Percentiles rank a stretch among this genome's conserved stretches.
Evolutionary conservation across 2,888 invertebrate genomes (phyloP).

Genomic region (Azorinus chamasolen): DNA sequence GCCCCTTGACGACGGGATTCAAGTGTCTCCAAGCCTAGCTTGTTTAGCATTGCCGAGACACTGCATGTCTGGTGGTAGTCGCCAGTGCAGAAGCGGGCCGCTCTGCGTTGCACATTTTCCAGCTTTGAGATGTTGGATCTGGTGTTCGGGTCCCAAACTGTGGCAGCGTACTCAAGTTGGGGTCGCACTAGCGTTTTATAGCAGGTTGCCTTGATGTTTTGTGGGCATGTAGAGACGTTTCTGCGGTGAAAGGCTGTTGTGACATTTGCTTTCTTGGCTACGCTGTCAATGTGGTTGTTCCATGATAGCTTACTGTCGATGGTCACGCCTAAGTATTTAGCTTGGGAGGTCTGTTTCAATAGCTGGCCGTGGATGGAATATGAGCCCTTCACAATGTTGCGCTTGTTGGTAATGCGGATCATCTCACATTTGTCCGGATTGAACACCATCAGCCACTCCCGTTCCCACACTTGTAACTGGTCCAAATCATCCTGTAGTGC

Average conservation of each 20-base stretch:
- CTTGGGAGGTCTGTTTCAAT: slow-evolving; percentile 10
- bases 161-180: slow-evolving; percentile 43
- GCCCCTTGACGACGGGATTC: slow-evolving; percentile 13
- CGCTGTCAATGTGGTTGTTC: slow-evolving; percentile 18
- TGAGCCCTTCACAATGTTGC: neutral
- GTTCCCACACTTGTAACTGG: slow-evolving; percentile 2
- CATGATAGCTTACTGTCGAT: slow-evolving; percentile 33
- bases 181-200: slow-evolving; percentile 44
- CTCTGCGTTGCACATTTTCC: slow-evolving; percentile 45
- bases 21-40: slow-evolving; percentile 24
- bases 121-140: slow-evolving; percentile 29
- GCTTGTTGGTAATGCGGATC: slow-evolving; percentile 35
- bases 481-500: no score
- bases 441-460: slow-evolving; percentile 18
- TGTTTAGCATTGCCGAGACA: slow-evolving; percentile 32
- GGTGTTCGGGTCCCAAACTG: slow-evolving; percentile 39
- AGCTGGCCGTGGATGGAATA: slow-evolving; percentile 30
- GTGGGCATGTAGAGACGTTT: slow-evolving; percentile 28
- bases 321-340: slow-evolving; percentile 48
- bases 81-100: slow-evolving; percentile 28
- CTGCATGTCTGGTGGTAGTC: slow-evolving; percentile 43
- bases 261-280: slow-evolving; percentile 46
- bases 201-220: slow-evolving; percentile 28
- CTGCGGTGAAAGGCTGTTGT: slow-evolving; percentile 34
- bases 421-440: slow-evolving; percentile 50